phyloP scores from a whole-genome alignment of 2,113 vertebrate genomes.

The Phylloscopus trochiloides region DNA sequence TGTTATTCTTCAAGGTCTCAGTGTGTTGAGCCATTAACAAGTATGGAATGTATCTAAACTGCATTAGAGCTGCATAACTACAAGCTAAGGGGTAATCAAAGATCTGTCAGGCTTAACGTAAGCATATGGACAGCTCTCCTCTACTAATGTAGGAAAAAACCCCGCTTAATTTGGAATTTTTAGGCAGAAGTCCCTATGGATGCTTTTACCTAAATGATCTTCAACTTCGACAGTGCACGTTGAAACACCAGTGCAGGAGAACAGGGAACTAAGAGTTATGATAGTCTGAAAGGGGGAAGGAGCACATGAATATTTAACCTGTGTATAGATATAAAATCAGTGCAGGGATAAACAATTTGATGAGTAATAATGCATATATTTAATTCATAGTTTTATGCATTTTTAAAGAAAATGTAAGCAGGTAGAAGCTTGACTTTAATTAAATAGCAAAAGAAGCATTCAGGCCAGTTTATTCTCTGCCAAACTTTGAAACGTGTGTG shows the following conservation, averaged over 20 bases:
- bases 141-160: not conserved
- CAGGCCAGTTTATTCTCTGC: not conserved
- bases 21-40: conserved; percentile 60
- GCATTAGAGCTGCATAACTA: conserved; percentile 44
- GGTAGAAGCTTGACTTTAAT: conserved; percentile 20
- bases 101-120: conserved; percentile 70
- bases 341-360: conserved; percentile 47
- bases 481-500: conserved; percentile 27
- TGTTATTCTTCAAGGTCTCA: conserved; percentile 68
- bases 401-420: conserved; percentile 41
- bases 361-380: conserved; percentile 45
- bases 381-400: conserved; percentile 51
- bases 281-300: conserved; percentile 14
- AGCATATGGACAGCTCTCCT: conserved; percentile 66
- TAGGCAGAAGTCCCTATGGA: conserved; percentile 24
- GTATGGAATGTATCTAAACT: conserved; percentile 49
- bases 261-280: not conserved
- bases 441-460: conserved; percentile 30
- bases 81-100: conserved; percentile 64
- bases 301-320: conserved; percentile 53
- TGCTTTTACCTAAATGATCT: conserved; percentile 51
- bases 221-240: conserved; percentile 15
- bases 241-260: not conserved
- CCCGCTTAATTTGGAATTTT: conserved; percentile 54
- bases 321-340: conserved; percentile 12